Conservation (phyloP, 2,888 invertebrate genomes). For the Antheraea assamensis region DNA sequence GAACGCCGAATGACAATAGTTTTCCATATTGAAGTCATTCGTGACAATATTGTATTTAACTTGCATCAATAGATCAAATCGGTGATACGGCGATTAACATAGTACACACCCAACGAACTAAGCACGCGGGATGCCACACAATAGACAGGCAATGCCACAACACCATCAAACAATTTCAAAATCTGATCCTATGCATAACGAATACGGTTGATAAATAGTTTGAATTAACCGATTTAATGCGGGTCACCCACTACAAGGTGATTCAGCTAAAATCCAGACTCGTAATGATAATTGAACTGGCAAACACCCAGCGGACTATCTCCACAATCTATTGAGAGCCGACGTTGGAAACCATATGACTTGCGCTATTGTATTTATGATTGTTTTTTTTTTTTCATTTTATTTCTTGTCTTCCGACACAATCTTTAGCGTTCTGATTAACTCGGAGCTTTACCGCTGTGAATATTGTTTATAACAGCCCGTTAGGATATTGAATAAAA, state of each 20-base stretch:
- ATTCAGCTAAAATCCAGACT: constrained; percentile 67
- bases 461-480: constrained; percentile 71
- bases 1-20: background rate
- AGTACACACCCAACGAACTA: constrained; percentile 79
- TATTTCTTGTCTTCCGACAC: constrained; percentile 77
- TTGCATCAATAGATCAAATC: constrained; percentile 69
- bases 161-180: constrained; percentile 80
- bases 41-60: constrained; percentile 43
- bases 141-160: constrained; percentile 70
- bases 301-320: constrained; percentile 81
- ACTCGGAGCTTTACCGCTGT: constrained; percentile 76
- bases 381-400: constrained; percentile 77
- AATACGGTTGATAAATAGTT: constrained; percentile 81
- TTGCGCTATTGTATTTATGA: constrained; percentile 77
- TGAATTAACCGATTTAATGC: constrained; percentile 83
- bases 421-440: constrained; percentile 81
- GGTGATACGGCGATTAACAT: constrained; percentile 70
- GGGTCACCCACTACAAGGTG: constrained; percentile 80
- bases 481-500: constrained; percentile 62
- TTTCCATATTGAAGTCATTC: constrained; percentile 12
- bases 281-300: constrained; percentile 82
- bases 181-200: constrained; percentile 81
- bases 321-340: constrained; percentile 70
- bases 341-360: constrained; percentile 75
- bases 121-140: constrained; percentile 66